Evolutionary conservation across 2,888 invertebrate species (phyloP).

Genomic region (Ormyrus pomaceus): DNA sequence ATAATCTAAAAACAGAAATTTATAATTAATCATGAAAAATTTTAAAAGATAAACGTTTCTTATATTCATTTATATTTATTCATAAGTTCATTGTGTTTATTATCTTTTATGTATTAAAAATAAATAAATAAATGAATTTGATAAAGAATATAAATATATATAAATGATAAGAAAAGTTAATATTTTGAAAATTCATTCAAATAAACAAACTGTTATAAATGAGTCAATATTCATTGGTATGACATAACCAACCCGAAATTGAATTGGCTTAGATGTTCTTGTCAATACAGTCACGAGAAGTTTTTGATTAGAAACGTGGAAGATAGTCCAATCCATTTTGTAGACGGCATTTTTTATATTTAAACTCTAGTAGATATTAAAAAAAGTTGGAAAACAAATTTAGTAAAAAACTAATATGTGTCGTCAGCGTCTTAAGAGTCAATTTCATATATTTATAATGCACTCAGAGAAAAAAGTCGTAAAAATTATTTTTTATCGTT

Average conservation of each 20-base stretch:
- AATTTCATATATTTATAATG: too few relatives aligned
- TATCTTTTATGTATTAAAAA: too few relatives aligned
- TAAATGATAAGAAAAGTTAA: not conserved
- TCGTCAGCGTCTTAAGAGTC: too few relatives aligned
- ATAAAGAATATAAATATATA: too few relatives aligned
- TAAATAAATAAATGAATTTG: too few relatives aligned
- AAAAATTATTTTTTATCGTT: too few relatives aligned
- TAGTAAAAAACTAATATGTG: too few relatives aligned
- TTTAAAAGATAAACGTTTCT: too few relatives aligned
- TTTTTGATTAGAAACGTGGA: constrained; percentile 27
- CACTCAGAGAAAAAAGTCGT: too few relatives aligned
- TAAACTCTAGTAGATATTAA: constrained; percentile 5
- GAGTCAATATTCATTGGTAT: constrained; percentile 40
- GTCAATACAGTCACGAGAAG: constrained; percentile 38
- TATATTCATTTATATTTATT: too few relatives aligned
- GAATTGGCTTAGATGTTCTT: constrained; percentile 32
- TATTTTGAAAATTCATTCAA: not conserved
- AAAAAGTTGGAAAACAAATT: too few relatives aligned
- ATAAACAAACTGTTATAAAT: constrained; percentile 44
- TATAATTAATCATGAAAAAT: not conserved
- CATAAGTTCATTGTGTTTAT: too few relatives aligned
- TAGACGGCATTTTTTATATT: constrained; percentile 20
- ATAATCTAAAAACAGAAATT: constrained; percentile 33
- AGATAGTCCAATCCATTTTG: constrained; percentile 33
- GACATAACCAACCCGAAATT: constrained; percentile 15